Evolutionary conservation across 1,140 invertebrate species (phyloP).

Genomic region (Drosophila nebulosa): DNA sequence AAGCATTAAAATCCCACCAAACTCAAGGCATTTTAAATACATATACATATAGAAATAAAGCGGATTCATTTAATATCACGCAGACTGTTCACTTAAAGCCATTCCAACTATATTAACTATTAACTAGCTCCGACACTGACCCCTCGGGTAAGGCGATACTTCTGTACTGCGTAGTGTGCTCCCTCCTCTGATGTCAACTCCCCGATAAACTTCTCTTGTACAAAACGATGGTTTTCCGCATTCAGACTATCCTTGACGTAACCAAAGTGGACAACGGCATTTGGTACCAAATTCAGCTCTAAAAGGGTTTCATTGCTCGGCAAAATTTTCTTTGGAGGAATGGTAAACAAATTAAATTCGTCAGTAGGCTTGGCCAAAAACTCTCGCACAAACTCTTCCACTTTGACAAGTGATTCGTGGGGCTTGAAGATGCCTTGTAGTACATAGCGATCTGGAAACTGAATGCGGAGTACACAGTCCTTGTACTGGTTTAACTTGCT

Average conservation of each 20-base stretch:
- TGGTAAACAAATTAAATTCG: conserved; percentile 88
- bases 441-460: conserved; percentile 90
- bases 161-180: conserved; percentile 61
- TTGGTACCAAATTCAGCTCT: conserved; percentile 88
- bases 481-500: conserved; percentile 86
- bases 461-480: conserved; percentile 88
- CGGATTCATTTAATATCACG: conserved; percentile 62
- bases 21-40: neutral
- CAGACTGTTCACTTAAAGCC: conserved; percentile 56
- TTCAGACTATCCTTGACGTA: conserved; percentile 68
- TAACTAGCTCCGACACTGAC: conserved; percentile 32
- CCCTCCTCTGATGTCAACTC: conserved; percentile 66
- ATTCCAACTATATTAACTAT: conserved; percentile 18
- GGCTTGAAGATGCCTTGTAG: conserved; percentile 90
- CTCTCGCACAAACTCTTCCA: conserved; percentile 87
- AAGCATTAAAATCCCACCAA: neutral
- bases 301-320: conserved; percentile 83
- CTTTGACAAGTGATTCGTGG: conserved; percentile 85
- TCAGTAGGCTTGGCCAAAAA: conserved; percentile 84
- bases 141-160: conserved; percentile 50
- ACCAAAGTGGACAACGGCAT: conserved; percentile 88
- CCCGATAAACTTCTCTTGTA: conserved; percentile 45
- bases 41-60: conserved; percentile 35
- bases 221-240: conserved; percentile 25
- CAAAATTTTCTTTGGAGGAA: conserved; percentile 87